phyloP scores from a whole-genome alignment of 2,797 vertebrate genomes.

The Rhadinocentrus ornatus region DNA sequence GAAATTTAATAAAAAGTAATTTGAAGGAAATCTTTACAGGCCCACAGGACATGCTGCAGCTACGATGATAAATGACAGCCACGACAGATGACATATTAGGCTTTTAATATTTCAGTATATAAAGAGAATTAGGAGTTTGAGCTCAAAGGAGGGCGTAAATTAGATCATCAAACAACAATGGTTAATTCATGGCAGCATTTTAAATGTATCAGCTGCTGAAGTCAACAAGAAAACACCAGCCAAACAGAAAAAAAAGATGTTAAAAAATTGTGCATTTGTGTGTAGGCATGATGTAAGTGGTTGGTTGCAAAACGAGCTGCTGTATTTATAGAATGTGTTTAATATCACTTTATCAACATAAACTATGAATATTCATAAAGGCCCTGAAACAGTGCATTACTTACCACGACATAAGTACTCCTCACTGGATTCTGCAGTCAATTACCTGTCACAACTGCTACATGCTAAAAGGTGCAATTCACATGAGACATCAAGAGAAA shows the following conservation, averaged over 20 bases:
- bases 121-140: slow-evolving; percentile 76
- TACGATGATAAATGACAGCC: slow-evolving; percentile 73
- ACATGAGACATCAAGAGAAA: slow-evolving; percentile 65
- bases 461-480: slow-evolving; percentile 80
- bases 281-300: slow-evolving; percentile 4
- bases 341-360: slow-evolving; percentile 57
- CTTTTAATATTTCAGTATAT: slow-evolving; percentile 80
- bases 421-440: slow-evolving; percentile 73
- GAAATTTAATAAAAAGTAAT: slow-evolving; percentile 73
- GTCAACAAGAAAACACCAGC: slow-evolving; percentile 29
- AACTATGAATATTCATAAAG: slow-evolving; percentile 78
- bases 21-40: slow-evolving; percentile 61
- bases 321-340: slow-evolving; percentile 52
- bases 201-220: slow-evolving; percentile 62
- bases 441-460: slow-evolving; percentile 78
- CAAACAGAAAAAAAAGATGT: slow-evolving; percentile 7
- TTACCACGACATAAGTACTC: slow-evolving; percentile 72
- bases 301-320: slow-evolving; percentile 32
- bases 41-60: slow-evolving; percentile 63
- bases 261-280: neutral
- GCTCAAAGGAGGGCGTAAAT: slow-evolving; percentile 65
- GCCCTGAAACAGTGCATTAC: slow-evolving; percentile 73
- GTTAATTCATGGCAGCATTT: slow-evolving; percentile 70
- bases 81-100: slow-evolving; percentile 79
- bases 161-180: slow-evolving; percentile 75